These are phyloP conservation scores for Rhea americana DNA, from an alignment of 2,113 vertebrate species.

Conservation along the genomic window DNA sequence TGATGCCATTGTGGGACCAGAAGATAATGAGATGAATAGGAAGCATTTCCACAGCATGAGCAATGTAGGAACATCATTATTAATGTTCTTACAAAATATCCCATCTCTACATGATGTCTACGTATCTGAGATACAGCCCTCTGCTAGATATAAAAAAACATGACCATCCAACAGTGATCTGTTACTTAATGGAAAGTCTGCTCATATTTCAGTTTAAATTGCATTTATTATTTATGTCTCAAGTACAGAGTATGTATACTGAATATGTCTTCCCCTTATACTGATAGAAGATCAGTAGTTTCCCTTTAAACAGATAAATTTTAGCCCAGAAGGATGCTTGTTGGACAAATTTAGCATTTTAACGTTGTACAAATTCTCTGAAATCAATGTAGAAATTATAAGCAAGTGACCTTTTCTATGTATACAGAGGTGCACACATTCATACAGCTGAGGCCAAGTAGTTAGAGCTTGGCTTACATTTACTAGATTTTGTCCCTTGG, in stretches of 20 bases:
- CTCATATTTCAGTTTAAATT: slow-evolving; percentile 71
- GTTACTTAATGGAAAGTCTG: slow-evolving; percentile 71
- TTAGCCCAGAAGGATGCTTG: not conserved
- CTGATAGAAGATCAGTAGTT: slow-evolving; percentile 22
- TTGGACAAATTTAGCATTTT: not conserved
- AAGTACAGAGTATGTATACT: slow-evolving; percentile 10
- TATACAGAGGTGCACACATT: not conserved
- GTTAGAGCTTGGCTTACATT: not conserved
- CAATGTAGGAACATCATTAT: slow-evolving; percentile 74
- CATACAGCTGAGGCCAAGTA: not conserved
- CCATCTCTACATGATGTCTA: slow-evolving; percentile 71
- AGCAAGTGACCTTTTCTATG: not conserved
- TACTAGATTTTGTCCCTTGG: not conserved
- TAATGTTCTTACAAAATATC: slow-evolving; percentile 72
- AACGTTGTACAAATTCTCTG: slow-evolving; percentile 13
- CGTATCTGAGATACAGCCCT: slow-evolving; percentile 69
- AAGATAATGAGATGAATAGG: slow-evolving; percentile 76
- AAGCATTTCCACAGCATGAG: slow-evolving; percentile 74
- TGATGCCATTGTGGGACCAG: slow-evolving; percentile 72
- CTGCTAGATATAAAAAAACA: slow-evolving; percentile 67
- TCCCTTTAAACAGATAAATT: slow-evolving; percentile 29
- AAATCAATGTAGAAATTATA: not conserved
- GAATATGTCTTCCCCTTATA: slow-evolving; percentile 5
- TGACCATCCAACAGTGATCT: slow-evolving; percentile 69
- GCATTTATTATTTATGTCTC: slow-evolving; percentile 72